These are phyloP conservation scores for Falcaria lacertinaria DNA, from an alignment of 2,888 invertebrate genomes.

Conservation along the genomic window DNA sequence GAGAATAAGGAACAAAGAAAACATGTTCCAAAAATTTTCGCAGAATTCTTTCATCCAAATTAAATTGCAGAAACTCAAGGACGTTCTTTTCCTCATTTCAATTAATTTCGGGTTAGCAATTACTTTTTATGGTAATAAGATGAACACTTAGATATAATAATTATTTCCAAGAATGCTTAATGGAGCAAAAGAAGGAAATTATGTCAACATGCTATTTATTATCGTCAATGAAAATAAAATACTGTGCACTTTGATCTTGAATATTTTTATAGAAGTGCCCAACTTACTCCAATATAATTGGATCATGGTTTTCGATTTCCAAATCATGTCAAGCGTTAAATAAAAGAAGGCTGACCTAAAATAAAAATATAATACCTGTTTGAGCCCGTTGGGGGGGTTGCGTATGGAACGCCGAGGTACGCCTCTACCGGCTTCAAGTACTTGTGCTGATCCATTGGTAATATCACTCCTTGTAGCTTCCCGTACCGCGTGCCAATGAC, in stretches of 20 bases:
- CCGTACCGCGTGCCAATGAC: constrained; percentile 92
- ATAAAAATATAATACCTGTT: constrained; percentile 80
- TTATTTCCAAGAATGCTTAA: no score
- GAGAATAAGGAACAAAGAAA: not conserved
- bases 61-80: not conserved
- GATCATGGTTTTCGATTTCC: constrained; percentile 11
- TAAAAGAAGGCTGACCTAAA: constrained; percentile 21
- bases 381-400: constrained; percentile 89
- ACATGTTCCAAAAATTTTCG: not conserved
- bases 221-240: no score
- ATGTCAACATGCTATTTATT: no score
- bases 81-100: not conserved
- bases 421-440: constrained; percentile 88
- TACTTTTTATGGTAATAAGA: not conserved
- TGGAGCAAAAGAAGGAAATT: no score
- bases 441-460: constrained; percentile 88
- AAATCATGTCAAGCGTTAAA: constrained; percentile 21
- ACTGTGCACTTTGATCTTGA: no score
- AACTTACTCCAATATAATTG: no score
- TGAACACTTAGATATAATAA: no score
- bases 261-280: no score
- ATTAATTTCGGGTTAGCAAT: no score
- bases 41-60: not conserved
- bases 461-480: constrained; percentile 88
- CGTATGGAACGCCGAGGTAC: constrained; percentile 92